A percentile compares a stretch with the other conserved stretches of the same genome.
These are phyloP conservation scores for Boloria selene DNA, from an alignment of 2,888 invertebrate genomes.

Conservation along the genomic window DNA sequence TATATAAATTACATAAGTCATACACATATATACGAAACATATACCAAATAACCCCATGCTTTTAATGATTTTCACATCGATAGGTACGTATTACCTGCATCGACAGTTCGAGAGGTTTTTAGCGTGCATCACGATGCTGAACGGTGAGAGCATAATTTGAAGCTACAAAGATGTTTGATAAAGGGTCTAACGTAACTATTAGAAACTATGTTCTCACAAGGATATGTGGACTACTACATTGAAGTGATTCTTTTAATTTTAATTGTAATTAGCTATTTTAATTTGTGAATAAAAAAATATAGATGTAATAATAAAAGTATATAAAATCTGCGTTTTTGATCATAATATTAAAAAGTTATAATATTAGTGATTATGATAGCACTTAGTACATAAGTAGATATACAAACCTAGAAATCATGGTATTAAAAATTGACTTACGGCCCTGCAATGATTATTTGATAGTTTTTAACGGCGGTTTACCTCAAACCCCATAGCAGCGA, in stretches of 20 bases:
- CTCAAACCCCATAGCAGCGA: slow-evolving; percentile 14
- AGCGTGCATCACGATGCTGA: slow-evolving; percentile 22
- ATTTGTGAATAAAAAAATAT: neutral
- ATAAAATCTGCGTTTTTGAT: too few relatives aligned
- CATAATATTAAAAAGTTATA: too few relatives aligned
- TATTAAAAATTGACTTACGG: neutral
- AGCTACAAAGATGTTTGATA: slow-evolving; percentile 13
- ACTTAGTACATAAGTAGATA: neutral
- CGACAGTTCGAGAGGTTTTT: slow-evolving; percentile 7
- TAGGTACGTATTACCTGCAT: neutral
- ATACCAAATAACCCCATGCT: neutral
- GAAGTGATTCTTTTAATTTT: neutral
- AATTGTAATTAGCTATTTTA: neutral
- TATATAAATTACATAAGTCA: neutral
- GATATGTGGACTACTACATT: neutral
- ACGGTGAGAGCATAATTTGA: slow-evolving; percentile 22
- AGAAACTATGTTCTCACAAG: slow-evolving; percentile 13
- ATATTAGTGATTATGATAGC: neutral
- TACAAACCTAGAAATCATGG: neutral
- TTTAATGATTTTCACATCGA: slow-evolving; percentile 22
- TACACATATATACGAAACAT: neutral
- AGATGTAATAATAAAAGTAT: too few relatives aligned
- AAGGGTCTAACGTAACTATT: slow-evolving; percentile 21
- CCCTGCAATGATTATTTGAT: slow-evolving; percentile 9
- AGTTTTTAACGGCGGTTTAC: slow-evolving; percentile 11